Percentiles rank a stretch among this genome's conserved stretches.
Evolutionary conservation across 2,797 vertebrate species (phyloP).

Genomic region (Falco naumanni): DNA sequence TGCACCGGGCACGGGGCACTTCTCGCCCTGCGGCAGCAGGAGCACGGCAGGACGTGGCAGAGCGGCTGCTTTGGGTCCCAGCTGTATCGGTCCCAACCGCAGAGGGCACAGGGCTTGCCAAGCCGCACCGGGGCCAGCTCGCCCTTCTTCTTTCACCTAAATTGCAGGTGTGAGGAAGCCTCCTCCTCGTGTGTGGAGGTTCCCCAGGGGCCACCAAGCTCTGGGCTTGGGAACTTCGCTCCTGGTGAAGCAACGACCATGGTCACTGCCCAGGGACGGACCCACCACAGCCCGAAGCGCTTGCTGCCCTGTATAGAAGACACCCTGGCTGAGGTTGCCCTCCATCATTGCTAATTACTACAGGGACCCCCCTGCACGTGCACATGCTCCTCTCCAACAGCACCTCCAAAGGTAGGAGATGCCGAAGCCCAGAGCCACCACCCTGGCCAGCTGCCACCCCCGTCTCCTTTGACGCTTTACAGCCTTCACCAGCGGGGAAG

Average conservation of each 20-base stretch:
- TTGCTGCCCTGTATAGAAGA: accelerated
- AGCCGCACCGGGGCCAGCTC: neutral
- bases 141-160: neutral
- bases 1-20: accelerated
- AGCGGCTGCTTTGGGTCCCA: neutral
- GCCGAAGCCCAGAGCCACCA: no score
- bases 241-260: neutral
- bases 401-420: neutral
- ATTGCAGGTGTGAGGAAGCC: no score
- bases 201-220: neutral
- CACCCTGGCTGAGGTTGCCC: neutral
- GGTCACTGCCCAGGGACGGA: neutral
- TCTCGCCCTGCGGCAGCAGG: accelerated
- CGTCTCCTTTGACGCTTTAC: neutral
- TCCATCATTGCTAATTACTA: neutral
- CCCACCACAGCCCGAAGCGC: neutral
- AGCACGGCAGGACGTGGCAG: neutral
- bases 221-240: neutral
- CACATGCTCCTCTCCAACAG: neutral
- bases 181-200: accelerated
- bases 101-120: neutral
- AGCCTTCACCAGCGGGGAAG: neutral
- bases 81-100: neutral
- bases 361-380: neutral
- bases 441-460: neutral